Evolutionary conservation across 2,888 invertebrate genomes (phyloP).

Genomic region (Callosobruchus maculatus): DNA sequence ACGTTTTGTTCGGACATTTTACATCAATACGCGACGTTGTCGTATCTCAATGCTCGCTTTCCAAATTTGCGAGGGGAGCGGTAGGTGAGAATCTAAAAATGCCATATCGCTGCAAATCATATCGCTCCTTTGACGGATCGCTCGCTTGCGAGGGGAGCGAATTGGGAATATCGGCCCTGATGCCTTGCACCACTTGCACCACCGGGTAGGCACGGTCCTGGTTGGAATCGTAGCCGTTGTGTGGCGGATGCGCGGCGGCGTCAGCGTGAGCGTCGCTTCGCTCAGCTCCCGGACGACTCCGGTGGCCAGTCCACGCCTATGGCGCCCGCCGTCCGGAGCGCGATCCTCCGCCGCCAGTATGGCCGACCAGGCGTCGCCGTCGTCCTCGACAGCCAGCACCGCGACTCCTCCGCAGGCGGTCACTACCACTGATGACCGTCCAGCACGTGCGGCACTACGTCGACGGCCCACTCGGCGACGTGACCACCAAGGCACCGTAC

Average conservation of each 20-base stretch:
- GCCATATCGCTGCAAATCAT: too few relatives aligned
- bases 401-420: not conserved
- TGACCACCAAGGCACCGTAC: not conserved
- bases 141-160: too few relatives aligned
- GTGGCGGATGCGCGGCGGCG: not conserved
- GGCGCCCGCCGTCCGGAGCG: constrained; percentile 41
- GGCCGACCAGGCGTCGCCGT: not conserved
- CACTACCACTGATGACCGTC: not conserved
- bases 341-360: not conserved
- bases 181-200: too few relatives aligned
- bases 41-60: too few relatives aligned
- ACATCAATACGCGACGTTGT: too few relatives aligned
- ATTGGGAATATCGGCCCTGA: too few relatives aligned
- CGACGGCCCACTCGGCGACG: not conserved
- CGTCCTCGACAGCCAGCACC: not conserved
- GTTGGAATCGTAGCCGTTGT: not conserved
- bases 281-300: not conserved
- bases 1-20: too few relatives aligned
- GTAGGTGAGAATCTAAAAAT: too few relatives aligned
- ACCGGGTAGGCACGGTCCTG: too few relatives aligned
- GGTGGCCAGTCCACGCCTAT: constrained; percentile 51
- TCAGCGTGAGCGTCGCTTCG: not conserved
- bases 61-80: too few relatives aligned
- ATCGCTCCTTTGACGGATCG: too few relatives aligned
- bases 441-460: not conserved